These are phyloP conservation scores for Oasisia sp. DNA, from an alignment of 2,888 invertebrate species.

Conservation along the genomic window DNA sequence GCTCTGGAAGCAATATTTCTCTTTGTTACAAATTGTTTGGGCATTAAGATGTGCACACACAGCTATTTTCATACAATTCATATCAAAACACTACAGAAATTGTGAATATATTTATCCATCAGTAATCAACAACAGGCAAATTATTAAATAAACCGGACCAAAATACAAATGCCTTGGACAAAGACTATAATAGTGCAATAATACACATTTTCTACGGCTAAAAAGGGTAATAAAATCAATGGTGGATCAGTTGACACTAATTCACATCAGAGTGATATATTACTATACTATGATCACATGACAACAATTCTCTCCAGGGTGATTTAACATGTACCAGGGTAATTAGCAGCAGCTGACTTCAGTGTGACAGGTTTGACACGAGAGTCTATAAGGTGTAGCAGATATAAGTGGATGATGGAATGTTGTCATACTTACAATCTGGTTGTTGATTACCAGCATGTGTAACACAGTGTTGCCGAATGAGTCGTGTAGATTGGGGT, in stretches of 20 bases:
- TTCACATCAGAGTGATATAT: too few relatives aligned
- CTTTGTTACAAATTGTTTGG: not conserved
- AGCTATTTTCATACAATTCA: not conserved
- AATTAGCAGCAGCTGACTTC: too few relatives aligned
- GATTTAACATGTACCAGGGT: too few relatives aligned
- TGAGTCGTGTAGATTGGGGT: constrained; percentile 94
- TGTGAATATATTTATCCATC: not conserved
- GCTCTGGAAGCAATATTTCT: not conserved
- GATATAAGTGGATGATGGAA: not conserved
- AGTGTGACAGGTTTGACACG: too few relatives aligned
- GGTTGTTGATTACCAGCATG: constrained; percentile 98
- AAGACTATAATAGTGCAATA: too few relatives aligned
- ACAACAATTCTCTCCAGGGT: too few relatives aligned
- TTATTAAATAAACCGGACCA: not conserved
- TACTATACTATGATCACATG: too few relatives aligned
- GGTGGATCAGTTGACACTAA: too few relatives aligned
- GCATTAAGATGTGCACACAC: constrained; percentile 11
- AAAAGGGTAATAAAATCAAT: too few relatives aligned
- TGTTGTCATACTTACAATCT: constrained; percentile 76
- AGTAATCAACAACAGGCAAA: not conserved
- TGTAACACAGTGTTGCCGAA: constrained; percentile 99
- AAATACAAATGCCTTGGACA: not conserved
- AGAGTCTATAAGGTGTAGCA: constrained; percentile 93
- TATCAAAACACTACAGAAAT: not conserved
- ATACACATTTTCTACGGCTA: too few relatives aligned